Percentiles rank a stretch among this genome's conserved stretches.
Conservation (phyloP, 2,797 vertebrate species). For the Serranus cabrilla region DNA sequence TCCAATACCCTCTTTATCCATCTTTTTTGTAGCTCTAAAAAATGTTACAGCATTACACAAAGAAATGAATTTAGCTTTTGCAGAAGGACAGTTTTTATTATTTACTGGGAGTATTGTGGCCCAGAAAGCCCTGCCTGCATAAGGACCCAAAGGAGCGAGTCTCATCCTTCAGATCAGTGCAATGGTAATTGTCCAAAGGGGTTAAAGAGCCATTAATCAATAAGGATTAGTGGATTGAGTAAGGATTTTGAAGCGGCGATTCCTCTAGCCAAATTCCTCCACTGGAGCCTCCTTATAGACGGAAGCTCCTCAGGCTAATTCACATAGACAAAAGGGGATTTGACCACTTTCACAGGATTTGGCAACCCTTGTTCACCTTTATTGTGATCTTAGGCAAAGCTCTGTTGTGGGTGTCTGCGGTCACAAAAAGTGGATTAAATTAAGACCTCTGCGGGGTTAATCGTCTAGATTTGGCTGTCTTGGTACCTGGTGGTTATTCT, state of each 20-base stretch:
- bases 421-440: conserved; percentile 62
- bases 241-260: conserved; percentile 45
- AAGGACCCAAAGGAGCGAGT: conserved; percentile 24
- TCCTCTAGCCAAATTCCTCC: conserved; percentile 56
- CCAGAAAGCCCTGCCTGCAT: conserved; percentile 20
- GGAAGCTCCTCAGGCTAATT: conserved; percentile 36
- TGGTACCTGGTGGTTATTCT: background rate
- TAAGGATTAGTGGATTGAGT: conserved; percentile 64
- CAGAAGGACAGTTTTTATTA: conserved; percentile 24
- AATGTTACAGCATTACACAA: conserved; percentile 30
- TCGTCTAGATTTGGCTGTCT: conserved; percentile 17
- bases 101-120: background rate
- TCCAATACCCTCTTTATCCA: conserved; percentile 45
- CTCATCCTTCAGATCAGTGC: conserved; percentile 36
- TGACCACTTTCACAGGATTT: conserved; percentile 67
- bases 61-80: conserved; percentile 26
- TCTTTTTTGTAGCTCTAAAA: conserved; percentile 10
- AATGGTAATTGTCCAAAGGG: conserved; percentile 53
- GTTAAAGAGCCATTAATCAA: conserved; percentile 70
- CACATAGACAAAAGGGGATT: conserved; percentile 61
- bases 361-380: conserved; percentile 50
- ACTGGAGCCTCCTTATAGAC: conserved; percentile 40
- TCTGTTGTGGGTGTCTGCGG: conserved; percentile 46
- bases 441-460: conserved; percentile 32
- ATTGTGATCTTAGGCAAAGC: conserved; percentile 54